Evolutionary conservation across 2,113 vertebrate genomes (phyloP).

Genomic region (Naja naja): DNA sequence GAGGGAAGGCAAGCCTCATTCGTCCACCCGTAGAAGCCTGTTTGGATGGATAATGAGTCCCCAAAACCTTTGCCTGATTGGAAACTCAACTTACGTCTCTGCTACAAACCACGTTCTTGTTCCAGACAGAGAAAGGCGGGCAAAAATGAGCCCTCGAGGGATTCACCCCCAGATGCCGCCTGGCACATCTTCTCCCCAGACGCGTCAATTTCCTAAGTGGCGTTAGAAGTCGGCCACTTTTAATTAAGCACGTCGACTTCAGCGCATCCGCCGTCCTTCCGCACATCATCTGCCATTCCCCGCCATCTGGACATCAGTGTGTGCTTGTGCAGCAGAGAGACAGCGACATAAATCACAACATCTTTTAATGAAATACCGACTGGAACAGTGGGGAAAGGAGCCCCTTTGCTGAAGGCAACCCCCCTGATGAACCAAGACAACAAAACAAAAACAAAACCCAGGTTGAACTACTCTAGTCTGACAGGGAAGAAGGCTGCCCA

Average conservation of each 20-base stretch:
- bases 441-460: neutral
- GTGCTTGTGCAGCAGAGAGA: neutral
- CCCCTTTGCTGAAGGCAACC: neutral
- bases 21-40: fast-evolving
- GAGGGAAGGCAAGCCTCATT: neutral
- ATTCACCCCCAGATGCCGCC: neutral
- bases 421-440: neutral
- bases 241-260: neutral
- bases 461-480: neutral
- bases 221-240: neutral
- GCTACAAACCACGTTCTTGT: neutral
- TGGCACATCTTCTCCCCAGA: too few species aligned
- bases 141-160: neutral
- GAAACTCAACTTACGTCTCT: neutral
- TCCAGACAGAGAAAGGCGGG: neutral
- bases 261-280: neutral
- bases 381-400: too few species aligned
- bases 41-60: neutral
- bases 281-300: slow-evolving; percentile 22
- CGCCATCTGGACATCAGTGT: slow-evolving; percentile 19
- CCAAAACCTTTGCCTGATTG: neutral
- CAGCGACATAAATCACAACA: slow-evolving; percentile 3
- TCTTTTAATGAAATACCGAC: neutral
- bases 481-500: neutral
- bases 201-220: neutral